phyloP scores from a whole-genome alignment of 1,140 invertebrate species.

The Bombus consobrinus region DNA sequence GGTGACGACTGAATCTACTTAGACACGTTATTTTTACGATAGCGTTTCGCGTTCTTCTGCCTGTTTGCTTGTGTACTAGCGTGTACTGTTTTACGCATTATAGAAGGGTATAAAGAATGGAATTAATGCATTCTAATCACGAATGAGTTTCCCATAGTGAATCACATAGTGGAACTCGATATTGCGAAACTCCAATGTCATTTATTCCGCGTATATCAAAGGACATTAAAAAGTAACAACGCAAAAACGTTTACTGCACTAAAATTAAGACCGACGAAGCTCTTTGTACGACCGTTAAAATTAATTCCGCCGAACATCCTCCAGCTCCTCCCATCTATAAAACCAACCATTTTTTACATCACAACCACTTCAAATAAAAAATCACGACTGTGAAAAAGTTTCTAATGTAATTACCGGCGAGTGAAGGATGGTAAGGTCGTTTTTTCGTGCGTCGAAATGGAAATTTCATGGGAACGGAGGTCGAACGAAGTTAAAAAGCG shows the following conservation, averaged over 20 bases:
- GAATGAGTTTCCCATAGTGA: no score
- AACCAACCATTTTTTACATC: no score
- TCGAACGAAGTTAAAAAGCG: no score
- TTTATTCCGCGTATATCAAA: no score
- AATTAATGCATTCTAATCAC: neutral
- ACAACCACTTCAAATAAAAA: neutral
- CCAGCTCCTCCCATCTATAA: no score
- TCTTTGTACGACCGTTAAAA: neutral
- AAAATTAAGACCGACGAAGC: no score
- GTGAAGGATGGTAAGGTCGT: neutral
- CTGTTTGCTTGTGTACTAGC: no score
- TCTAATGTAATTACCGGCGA: neutral
- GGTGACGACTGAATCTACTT: neutral
- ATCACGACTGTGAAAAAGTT: neutral
- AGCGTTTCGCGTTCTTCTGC: neutral
- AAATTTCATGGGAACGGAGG: neutral
- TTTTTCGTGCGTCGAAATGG: neutral
- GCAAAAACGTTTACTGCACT: no score
- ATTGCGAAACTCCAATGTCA: no score
- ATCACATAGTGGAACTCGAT: no score
- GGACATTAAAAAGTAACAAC: no score
- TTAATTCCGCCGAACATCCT: neutral
- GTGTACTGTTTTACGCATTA: neutral
- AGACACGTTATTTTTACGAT: neutral
- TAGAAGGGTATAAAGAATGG: neutral